Percentiles rank a stretch among this genome's conserved stretches.
These are phyloP conservation scores for Neoscelio sp. DNA, from an alignment of 2,888 invertebrate genomes.

Conservation along the genomic window DNA sequence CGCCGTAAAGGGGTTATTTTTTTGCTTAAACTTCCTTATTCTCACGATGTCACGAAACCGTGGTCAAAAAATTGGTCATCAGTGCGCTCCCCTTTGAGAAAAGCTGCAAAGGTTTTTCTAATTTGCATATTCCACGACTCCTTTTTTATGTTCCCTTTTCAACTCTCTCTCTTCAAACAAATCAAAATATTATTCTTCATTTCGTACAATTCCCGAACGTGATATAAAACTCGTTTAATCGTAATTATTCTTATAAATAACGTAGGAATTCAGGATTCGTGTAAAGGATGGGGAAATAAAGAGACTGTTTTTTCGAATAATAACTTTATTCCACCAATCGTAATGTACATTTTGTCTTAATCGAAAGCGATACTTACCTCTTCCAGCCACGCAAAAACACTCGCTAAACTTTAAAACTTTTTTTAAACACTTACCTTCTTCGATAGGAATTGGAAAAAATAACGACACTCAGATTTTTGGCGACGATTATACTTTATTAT, in stretches of 20 bases:
- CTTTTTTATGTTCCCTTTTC: slow-evolving; percentile 57
- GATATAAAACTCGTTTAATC: slow-evolving; percentile 7
- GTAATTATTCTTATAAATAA: slow-evolving; percentile 13
- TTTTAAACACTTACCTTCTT: too few species aligned
- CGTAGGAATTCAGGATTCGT: too few species aligned
- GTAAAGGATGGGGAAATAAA: too few species aligned
- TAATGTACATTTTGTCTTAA: too few species aligned
- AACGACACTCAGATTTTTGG: too few species aligned
- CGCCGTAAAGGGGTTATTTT: slow-evolving; percentile 66
- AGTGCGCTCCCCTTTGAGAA: slow-evolving; percentile 70
- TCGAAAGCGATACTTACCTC: too few species aligned
- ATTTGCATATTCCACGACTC: slow-evolving; percentile 73
- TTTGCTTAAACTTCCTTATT: slow-evolving; percentile 73
- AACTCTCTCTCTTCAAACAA: slow-evolving; percentile 55
- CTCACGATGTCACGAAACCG: slow-evolving; percentile 74
- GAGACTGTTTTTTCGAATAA: too few species aligned
- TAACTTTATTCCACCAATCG: too few species aligned
- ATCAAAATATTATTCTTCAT: slow-evolving; percentile 45
- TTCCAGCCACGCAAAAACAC: too few species aligned
- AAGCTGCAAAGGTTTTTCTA: slow-evolving; percentile 69
- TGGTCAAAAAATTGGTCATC: slow-evolving; percentile 77
- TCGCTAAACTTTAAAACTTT: too few species aligned
- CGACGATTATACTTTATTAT: too few species aligned
- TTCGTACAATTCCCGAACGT: slow-evolving; percentile 6
- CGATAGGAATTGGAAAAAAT: too few species aligned